Evolutionary conservation across 2,113 vertebrate species (phyloP).

Genomic region (Todiramphus saurophagus): DNA sequence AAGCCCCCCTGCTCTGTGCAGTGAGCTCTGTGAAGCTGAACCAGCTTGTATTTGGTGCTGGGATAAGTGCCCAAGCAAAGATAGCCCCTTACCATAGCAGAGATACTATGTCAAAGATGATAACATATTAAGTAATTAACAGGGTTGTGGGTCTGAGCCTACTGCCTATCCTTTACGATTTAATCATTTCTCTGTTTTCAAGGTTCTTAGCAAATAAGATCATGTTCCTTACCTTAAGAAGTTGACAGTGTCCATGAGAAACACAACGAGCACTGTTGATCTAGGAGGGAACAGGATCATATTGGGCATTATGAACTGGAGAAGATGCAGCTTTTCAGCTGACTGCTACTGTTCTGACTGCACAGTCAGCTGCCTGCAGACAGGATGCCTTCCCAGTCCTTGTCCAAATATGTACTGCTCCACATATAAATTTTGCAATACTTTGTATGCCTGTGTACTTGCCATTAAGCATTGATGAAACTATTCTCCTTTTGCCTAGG

Average conservation of each 20-base stretch:
- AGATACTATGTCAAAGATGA: neutral
- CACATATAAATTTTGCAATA: neutral
- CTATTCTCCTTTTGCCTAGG: neutral
- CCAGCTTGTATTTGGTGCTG: slow-evolving; percentile 12
- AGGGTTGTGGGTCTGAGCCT: neutral
- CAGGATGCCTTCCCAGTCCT: neutral
- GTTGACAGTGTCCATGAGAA: neutral
- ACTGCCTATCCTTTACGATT: neutral
- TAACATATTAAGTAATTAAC: neutral
- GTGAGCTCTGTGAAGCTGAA: neutral
- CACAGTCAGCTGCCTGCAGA: neutral
- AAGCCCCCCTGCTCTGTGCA: neutral
- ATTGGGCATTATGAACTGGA: neutral
- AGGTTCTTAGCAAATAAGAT: neutral
- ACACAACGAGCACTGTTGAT: neutral
- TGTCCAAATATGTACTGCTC: neutral
- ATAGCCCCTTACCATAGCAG: neutral
- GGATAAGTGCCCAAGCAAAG: slow-evolving; percentile 2
- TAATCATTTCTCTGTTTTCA: neutral
- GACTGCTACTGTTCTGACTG: neutral
- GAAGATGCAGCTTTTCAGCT: neutral
- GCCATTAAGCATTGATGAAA: neutral
- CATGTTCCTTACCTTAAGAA: neutral
- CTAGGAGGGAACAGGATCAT: neutral
- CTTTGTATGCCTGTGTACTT: neutral